Evolutionary conservation across 2,888 invertebrate genomes (phyloP).

Genomic region (Plutella xylostella): DNA sequence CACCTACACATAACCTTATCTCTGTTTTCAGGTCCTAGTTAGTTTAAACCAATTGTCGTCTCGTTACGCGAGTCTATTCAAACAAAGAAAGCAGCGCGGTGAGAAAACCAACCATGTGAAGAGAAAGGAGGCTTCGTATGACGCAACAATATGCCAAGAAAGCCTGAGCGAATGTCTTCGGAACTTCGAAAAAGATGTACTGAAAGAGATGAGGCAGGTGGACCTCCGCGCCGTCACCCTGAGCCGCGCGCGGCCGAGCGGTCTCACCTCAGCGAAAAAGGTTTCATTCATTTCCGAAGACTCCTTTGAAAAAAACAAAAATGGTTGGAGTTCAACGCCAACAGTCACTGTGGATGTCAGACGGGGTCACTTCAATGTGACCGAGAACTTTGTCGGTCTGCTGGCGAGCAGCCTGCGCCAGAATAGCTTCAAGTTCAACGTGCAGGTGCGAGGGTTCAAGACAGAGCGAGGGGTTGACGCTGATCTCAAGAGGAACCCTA

Average conservation of each 20-base stretch:
- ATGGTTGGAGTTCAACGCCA: slow-evolving; percentile 34
- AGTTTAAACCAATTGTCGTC: slow-evolving; percentile 62
- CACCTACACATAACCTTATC: slow-evolving; percentile 48
- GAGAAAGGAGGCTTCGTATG: slow-evolving; percentile 27
- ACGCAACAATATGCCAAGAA: slow-evolving; percentile 47
- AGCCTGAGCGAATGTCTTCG: slow-evolving; percentile 48
- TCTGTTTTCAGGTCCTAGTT: slow-evolving; percentile 62
- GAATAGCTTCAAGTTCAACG: slow-evolving; percentile 34
- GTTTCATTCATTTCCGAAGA: slow-evolving; percentile 47
- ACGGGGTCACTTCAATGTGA: slow-evolving; percentile 31
- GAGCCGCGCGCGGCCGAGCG: slow-evolving; percentile 25
- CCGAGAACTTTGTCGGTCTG: slow-evolving; percentile 40
- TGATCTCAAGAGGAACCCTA: slow-evolving; percentile 79
- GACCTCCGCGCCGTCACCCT: slow-evolving; percentile 35
- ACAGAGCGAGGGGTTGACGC: slow-evolving; percentile 79
- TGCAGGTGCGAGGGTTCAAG: slow-evolving; percentile 81
- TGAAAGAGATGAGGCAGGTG: slow-evolving; percentile 44
- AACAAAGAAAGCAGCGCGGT: slow-evolving; percentile 47
- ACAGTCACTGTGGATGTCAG: slow-evolving; percentile 34
- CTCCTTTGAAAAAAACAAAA: slow-evolving; percentile 54
- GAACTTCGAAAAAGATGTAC: slow-evolving; percentile 55
- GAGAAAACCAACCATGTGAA: slow-evolving; percentile 46
- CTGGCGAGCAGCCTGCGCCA: slow-evolving; percentile 29
- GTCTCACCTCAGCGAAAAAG: slow-evolving; percentile 31
- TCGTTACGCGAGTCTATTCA: slow-evolving; percentile 54